These are phyloP conservation scores for Apostichopus parvimensis DNA, from an alignment of 35 echinoderm and acorn worm species.

Conservation along the genomic window DNA sequence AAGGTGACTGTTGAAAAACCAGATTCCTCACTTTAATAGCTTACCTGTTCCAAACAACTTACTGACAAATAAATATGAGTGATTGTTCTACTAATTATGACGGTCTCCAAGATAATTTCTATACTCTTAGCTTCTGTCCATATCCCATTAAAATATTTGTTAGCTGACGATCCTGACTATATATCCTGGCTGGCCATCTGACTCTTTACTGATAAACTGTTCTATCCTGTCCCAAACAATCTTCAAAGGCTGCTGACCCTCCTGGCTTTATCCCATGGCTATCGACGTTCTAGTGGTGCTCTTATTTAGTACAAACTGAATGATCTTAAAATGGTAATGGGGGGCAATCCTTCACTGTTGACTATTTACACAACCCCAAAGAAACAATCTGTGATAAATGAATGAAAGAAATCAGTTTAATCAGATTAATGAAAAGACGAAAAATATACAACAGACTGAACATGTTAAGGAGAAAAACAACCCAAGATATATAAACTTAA, in stretches of 20 bases:
- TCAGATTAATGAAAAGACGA: neutral
- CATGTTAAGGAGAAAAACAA: neutral
- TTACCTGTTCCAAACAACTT: neutral
- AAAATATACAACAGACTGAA: neutral
- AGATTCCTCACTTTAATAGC: neutral
- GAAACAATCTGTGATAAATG: slow-evolving; percentile 7
- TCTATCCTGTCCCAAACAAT: neutral
- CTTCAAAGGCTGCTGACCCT: neutral
- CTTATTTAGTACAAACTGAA: slow-evolving; percentile 9
- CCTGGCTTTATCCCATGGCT: neutral
- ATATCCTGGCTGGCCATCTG: neutral
- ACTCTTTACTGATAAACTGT: neutral
- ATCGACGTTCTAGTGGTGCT: neutral
- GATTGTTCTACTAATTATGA: neutral
- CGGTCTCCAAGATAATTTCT: neutral
- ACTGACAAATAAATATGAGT: neutral
- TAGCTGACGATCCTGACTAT: slow-evolving; percentile 19
- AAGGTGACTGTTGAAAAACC: too few relatives aligned
- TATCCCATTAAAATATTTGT: neutral
- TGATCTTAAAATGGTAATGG: slow-evolving; percentile 10
- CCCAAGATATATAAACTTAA: too few relatives aligned
- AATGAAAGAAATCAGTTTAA: slow-evolving; percentile 2
- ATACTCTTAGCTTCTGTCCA: neutral
- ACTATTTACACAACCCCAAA: slow-evolving; percentile 18
- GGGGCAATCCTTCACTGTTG: neutral